phyloP scores from a whole-genome alignment of 2,888 invertebrate genomes.

The Keiferia lycopersicella region DNA sequence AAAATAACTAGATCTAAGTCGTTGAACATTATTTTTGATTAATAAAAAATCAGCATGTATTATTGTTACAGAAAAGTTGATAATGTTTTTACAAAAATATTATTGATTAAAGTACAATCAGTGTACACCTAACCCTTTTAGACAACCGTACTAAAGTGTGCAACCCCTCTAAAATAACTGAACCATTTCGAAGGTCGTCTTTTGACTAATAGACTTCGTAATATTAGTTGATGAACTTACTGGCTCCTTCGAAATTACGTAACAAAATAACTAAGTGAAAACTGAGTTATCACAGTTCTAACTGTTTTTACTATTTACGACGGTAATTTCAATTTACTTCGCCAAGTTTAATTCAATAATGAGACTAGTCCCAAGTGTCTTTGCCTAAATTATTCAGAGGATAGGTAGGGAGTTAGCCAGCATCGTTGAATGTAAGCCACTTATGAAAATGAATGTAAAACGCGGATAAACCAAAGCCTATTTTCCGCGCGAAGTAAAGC shows the following conservation, averaged over 20 bases:
- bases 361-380: conserved; percentile 16
- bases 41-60: too few relatives aligned
- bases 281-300: conserved; percentile 9
- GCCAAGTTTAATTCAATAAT: conserved; percentile 15
- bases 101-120: background rate
- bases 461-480: conserved; percentile 79
- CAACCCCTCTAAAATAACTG: background rate
- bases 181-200: conserved; percentile 48
- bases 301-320: background rate
- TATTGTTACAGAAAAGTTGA: too few relatives aligned
- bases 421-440: conserved; percentile 70
- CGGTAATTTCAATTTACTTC: conserved; percentile 7
- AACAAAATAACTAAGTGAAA: conserved; percentile 14
- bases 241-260: conserved; percentile 1
- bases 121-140: background rate
- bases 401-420: conserved; percentile 25
- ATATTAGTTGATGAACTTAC: conserved; percentile 27
- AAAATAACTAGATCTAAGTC: too few relatives aligned
- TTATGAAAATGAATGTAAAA: conserved; percentile 79
- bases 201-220: conserved; percentile 57
- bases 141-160: too few relatives aligned
- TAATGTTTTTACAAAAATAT: too few relatives aligned
- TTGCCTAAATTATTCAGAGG: conserved; percentile 20
- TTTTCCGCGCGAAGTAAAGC: conserved; percentile 78
- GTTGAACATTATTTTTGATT: too few relatives aligned